Evolutionary conservation across 1,140 invertebrate species (phyloP).

Genomic region (Psilanteris sp.): DNA sequence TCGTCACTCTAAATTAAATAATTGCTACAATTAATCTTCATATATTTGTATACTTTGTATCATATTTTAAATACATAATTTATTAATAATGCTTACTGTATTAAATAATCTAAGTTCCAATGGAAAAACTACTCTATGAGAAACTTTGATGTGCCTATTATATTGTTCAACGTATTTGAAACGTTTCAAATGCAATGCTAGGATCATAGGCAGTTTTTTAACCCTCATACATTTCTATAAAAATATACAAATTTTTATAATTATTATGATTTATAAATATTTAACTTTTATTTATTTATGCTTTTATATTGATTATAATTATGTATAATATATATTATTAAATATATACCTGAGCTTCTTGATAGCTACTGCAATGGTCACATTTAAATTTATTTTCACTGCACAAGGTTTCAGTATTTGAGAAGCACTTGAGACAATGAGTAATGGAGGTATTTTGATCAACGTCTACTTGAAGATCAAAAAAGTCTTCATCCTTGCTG

Average conservation of each 20-base stretch:
- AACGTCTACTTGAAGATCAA: constrained; percentile 99
- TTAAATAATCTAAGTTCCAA: constrained; percentile 98
- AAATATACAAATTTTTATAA: no score
- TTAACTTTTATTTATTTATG: no score
- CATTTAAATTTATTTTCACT: constrained; percentile 99
- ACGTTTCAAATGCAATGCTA: constrained; percentile 98
- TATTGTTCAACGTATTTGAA: constrained; percentile 99
- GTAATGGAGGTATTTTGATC: constrained; percentile 99
- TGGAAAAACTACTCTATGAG: constrained; percentile 99
- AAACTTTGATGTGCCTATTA: constrained; percentile 99
- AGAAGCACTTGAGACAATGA: constrained; percentile 98
- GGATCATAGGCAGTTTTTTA: constrained; percentile 98
- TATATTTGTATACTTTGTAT: no score
- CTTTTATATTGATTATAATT: no score
- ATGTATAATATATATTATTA: neutral
- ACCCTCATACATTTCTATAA: constrained; percentile 95
- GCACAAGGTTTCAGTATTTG: constrained; percentile 99
- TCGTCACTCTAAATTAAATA: constrained; percentile 90
- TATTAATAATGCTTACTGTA: constrained; percentile 86
- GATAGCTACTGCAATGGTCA: constrained; percentile 99
- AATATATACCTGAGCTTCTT: constrained; percentile 95
- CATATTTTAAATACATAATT: no score
- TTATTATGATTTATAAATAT: no score
- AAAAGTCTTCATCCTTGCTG: constrained; percentile 99
- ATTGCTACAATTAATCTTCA: no score